phyloP scores from a whole-genome alignment of 2,888 invertebrate species.

The Himalopsyche kuldschensis region DNA sequence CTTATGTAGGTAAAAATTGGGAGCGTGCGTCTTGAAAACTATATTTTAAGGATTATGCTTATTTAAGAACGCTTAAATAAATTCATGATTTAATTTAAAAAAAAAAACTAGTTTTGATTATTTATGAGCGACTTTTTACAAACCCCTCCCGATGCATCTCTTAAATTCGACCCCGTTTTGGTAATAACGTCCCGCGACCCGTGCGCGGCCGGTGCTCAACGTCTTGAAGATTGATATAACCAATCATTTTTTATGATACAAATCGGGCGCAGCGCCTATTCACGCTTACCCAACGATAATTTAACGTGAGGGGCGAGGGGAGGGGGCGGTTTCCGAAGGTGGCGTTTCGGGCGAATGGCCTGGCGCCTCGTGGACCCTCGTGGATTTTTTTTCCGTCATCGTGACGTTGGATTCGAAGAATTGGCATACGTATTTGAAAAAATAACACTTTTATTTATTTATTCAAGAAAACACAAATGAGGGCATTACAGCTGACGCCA shows the following conservation, averaged over 20 bases:
- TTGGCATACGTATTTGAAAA: no score
- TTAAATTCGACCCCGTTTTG: not conserved
- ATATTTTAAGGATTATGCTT: no score
- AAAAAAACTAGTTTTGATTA: no score
- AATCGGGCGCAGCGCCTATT: constrained; percentile 15
- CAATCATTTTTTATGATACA: constrained; percentile 15
- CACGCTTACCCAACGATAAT: constrained; percentile 18
- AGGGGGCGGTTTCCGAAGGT: not conserved
- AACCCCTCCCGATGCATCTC: not conserved
- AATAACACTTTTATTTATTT: no score
- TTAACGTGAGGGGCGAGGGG: constrained; percentile 5
- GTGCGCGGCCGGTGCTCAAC: not conserved
- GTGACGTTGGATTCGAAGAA: no score
- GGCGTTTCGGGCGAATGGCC: not conserved
- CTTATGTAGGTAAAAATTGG: no score
- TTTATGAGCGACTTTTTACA: not conserved
- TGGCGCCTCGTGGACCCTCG: not conserved
- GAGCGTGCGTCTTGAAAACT: no score
- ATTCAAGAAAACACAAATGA: no score
- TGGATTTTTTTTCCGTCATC: no score
- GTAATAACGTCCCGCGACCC: not conserved
- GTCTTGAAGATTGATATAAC: constrained; percentile 9
- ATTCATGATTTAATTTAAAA: no score
- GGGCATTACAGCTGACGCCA: no score
- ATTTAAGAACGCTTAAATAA: no score